phyloP scores from a whole-genome alignment of 1,140 invertebrate genomes.

The Drosophila ogumai region DNA sequence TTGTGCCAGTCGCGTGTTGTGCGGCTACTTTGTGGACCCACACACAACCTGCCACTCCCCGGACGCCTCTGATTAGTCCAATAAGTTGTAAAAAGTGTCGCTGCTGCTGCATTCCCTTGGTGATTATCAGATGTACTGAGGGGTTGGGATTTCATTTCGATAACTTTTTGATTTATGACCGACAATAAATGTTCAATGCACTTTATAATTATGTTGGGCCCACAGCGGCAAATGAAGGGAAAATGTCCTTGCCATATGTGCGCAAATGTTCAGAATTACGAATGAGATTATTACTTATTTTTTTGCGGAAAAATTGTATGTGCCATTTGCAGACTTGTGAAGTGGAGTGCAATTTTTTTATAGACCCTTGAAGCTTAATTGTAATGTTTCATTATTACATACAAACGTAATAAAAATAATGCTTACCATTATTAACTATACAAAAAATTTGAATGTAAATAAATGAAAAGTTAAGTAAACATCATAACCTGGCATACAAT shows the following conservation, averaged over 20 bases:
- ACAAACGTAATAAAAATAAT: not conserved
- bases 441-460: no score
- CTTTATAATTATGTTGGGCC: conserved; percentile 75
- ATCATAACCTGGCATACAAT: not conserved
- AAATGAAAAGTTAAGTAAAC: not conserved
- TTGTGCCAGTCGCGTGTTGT: conserved; percentile 65
- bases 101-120: conserved; percentile 51
- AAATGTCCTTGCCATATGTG: conserved; percentile 65
- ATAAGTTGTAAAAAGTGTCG: conserved; percentile 84
- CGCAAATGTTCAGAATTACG: conserved; percentile 61
- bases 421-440: no score
- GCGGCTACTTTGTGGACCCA: conserved; percentile 47
- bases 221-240: conserved; percentile 40
- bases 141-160: conserved; percentile 56
- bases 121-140: conserved; percentile 63
- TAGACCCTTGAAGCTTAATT: conserved; percentile 4
- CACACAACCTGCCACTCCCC: conserved; percentile 20
- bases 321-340: conserved; percentile 11
- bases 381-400: not conserved
- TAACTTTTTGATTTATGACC: conserved; percentile 84
- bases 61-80: conserved; percentile 71
- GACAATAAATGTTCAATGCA: conserved; percentile 81
- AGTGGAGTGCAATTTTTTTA: conserved; percentile 9
- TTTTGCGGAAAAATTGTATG: conserved; percentile 10
- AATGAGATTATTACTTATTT: conserved; percentile 18